Percentiles rank a stretch among this genome's conserved stretches.
Evolutionary conservation across 30 jellyfish, hydroid and myxozoan genomes (phyloP).

Genomic region (Phacellophora camtschatica): DNA sequence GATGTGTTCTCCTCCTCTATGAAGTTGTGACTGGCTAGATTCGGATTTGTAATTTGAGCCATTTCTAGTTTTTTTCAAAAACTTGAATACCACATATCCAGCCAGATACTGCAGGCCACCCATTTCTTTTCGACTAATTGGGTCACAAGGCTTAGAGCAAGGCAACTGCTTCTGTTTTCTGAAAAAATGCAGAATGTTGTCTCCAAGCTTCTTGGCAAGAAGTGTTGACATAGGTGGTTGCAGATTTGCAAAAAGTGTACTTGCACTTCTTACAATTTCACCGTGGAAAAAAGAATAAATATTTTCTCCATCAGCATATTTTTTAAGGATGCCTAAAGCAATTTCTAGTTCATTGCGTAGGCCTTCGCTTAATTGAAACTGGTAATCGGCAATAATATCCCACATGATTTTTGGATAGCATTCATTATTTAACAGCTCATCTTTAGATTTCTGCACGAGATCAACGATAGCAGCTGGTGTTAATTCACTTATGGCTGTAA

Average conservation of each 20-base stretch:
- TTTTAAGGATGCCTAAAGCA: background rate
- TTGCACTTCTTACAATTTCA: background rate
- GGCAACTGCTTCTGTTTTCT: slow-evolving; percentile 35
- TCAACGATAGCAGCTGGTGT: no score
- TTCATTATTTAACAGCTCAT: no score
- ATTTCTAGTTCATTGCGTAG: background rate
- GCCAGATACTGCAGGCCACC: slow-evolving; percentile 17
- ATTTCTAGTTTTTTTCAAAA: background rate
- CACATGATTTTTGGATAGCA: no score
- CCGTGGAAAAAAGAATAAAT: slow-evolving; percentile 7
- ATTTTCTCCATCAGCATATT: slow-evolving; percentile 14
- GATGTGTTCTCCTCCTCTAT: background rate
- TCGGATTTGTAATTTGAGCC: background rate
- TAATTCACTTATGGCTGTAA: no score
- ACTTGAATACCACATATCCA: background rate
- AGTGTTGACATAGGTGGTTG: slow-evolving; percentile 5
- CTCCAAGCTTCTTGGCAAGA: slow-evolving; percentile 18
- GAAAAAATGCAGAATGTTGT: slow-evolving; percentile 35
- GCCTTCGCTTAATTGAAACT: background rate
- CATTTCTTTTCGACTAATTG: slow-evolving; percentile 6
- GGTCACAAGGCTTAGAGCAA: slow-evolving; percentile 4
- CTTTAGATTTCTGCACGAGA: no score
- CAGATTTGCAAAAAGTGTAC: background rate
- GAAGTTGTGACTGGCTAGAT: slow-evolving; percentile 18
- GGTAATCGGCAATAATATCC: no score